Evolutionary conservation across 2,797 vertebrate species (phyloP).

Genomic region (Mormyrops boulengeri): DNA sequence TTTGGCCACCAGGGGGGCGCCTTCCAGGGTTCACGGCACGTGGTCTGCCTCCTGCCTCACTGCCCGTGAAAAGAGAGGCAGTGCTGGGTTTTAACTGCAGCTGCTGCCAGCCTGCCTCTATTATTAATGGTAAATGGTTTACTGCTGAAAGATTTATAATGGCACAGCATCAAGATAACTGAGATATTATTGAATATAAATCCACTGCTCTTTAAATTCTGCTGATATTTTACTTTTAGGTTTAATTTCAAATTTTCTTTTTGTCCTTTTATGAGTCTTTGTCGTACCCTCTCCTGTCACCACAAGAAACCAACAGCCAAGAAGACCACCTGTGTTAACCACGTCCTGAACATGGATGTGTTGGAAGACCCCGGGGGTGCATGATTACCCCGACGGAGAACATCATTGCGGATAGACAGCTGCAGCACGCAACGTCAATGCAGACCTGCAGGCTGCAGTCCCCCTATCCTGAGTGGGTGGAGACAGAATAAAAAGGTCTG

Average conservation of each 20-base stretch:
- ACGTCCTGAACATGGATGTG: background rate
- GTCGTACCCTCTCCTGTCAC: background rate
- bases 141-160: background rate
- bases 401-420: background rate
- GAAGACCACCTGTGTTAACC: background rate
- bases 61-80: background rate
- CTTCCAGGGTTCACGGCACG: background rate
- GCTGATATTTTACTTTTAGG: background rate
- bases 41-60: background rate
- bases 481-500: background rate
- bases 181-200: background rate
- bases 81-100: background rate
- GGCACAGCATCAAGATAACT: background rate
- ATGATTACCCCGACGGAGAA: background rate
- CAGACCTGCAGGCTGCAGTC: background rate
- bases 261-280: background rate
- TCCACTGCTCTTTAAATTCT: background rate
- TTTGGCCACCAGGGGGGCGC: background rate
- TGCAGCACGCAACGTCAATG: background rate
- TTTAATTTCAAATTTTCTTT: background rate
- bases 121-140: background rate
- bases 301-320: background rate
- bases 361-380: background rate
- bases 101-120: background rate
- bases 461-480: background rate